Evolutionary conservation across 2,113 vertebrate species (phyloP), one percentile per base, ranked within the genome.

Genomic region (Lichenostomus cassidix): DNA sequence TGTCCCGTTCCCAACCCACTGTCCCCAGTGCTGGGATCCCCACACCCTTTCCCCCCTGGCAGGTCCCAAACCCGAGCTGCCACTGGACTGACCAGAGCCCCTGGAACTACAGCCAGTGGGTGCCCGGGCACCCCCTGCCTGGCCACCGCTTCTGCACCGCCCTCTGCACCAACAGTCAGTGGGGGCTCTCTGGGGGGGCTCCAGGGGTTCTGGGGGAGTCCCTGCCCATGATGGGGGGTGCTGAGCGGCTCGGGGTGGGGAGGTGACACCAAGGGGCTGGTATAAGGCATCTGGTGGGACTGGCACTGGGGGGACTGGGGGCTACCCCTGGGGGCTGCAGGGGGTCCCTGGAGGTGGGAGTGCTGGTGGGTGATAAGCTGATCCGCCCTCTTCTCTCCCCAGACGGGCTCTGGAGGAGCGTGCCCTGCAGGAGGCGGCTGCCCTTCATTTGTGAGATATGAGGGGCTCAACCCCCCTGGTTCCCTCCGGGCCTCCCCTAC

Each of bases 391-490:
- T 67, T 77, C 39, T 60, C 49, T 63, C 27, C 16, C 31, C 28
- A 92, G 91, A 17, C 0, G 85, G 85, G 31, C 12, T 6, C 42
- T 92, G 91, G 91, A 92, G 47, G 12, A 89, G 74, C 0, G 19
- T 74, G 60, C 2, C 0, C 7, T 92, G 91, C 74, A 7, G 3
- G 11, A 11, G 0, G 3, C 6, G 2, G 24, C 35, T 84, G 67
- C 91, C 91, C 67, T 92, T 62, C 74, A 56, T 92, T 37, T 92
- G 91, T 2, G 37, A 92, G 91, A 31, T 27, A 25, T 80, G 74
- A 89, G 35, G 17, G 35, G 64, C 80, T 84, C 73, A 27, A 67
- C 11, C 10, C 21, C 20, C 2, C 12, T 1, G 5, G 12, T 10
- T 16, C 17, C 3, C 59, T 42, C 31, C 5, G 3, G 50, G 15